Percentiles rank a stretch among this genome's conserved stretches.
Evolutionary conservation across 2,888 invertebrate species (phyloP).

Genomic region (Polietes domitor): DNA sequence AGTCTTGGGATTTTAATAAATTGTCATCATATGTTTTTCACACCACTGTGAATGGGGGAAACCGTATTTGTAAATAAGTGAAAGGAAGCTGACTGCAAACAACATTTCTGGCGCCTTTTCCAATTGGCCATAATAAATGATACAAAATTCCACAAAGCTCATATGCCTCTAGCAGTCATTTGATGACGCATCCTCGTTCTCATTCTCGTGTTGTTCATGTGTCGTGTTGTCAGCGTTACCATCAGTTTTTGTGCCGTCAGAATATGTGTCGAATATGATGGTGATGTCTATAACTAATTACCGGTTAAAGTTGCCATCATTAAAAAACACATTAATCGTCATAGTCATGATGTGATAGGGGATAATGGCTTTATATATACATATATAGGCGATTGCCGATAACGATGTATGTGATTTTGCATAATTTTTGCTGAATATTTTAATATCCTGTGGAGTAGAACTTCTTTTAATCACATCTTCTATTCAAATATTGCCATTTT

Average conservation of each 20-base stretch:
- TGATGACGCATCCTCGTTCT: not conserved
- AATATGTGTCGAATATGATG: not conserved
- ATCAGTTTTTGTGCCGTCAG: not conserved
- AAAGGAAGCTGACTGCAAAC: not conserved
- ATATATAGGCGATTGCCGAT: too few relatives aligned
- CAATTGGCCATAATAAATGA: slow-evolving; percentile 14
- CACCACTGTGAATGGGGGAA: not conserved
- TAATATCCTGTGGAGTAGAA: too few relatives aligned
- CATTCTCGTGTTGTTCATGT: not conserved
- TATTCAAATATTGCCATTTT: too few relatives aligned
- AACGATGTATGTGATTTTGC: too few relatives aligned
- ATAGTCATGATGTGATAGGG: too few relatives aligned
- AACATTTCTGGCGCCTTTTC: slow-evolving; percentile 1
- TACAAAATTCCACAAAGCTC: not conserved
- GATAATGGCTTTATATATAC: too few relatives aligned
- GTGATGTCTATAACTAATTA: not conserved
- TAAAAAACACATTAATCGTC: not conserved
- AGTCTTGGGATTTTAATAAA: slow-evolving; percentile 36
- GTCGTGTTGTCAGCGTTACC: not conserved
- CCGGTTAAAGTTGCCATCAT: not conserved
- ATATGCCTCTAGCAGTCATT: not conserved
- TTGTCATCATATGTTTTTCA: slow-evolving; percentile 33
- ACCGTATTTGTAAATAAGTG: not conserved
- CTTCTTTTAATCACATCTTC: too few relatives aligned
- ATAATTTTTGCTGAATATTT: too few relatives aligned